Evolutionary conservation across 2,888 invertebrate genomes (phyloP), one percentile per base, ranked within the genome.

Genomic region (Chaetogeoica ovagalla): DNA sequence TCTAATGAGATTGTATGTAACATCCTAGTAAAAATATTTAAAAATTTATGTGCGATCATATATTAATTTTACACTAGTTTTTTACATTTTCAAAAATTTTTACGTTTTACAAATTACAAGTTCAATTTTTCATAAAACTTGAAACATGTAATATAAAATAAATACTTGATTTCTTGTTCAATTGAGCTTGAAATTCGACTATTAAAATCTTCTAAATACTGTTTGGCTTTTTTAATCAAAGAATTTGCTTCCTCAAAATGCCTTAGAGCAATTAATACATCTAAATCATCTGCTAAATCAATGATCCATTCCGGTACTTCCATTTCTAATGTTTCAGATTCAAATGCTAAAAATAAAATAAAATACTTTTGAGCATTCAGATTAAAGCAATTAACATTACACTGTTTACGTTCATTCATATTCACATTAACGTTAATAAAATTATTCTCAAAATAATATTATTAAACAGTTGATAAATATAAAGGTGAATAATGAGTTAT

Each of bases 171-270:
- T 79, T 79, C 79, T 71, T 71, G 79, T 71, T 81, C 82, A 81
- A 83, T 82, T 11, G 77, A 62, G 48, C 82, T 82, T 57, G 86
- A 85, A 69, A 86, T 86, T 74, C 55, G n/a, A 43, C 63, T n/a
- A 30, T 6, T 15, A 3, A 70, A 39, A 15, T 86, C 86, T 83
- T 74, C 86, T 83, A 91, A 85, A 84, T 89, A 91, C 9, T 89
- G 87, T 82, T 89, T 89, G 0, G 90, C 88, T 84, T 91, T 91
- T 83, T 93, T 92, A 83, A 97, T 90, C 19, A 96, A 88, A 83
- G 91, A 90, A 83, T 95, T 92, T 1, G 97, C 96, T 85, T 94
- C 95, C 86, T 97, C 95, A 85, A 98, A 98, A 87, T 97, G 95
- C 84, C 98, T 90, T 87, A 98, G 96, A 0, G 97, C 98, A 83